Percentiles rank a stretch among this genome's conserved stretches.
Evolutionary conservation across 2,113 vertebrate genomes (phyloP).

Genomic region (Peucedramus taeniatus): DNA sequence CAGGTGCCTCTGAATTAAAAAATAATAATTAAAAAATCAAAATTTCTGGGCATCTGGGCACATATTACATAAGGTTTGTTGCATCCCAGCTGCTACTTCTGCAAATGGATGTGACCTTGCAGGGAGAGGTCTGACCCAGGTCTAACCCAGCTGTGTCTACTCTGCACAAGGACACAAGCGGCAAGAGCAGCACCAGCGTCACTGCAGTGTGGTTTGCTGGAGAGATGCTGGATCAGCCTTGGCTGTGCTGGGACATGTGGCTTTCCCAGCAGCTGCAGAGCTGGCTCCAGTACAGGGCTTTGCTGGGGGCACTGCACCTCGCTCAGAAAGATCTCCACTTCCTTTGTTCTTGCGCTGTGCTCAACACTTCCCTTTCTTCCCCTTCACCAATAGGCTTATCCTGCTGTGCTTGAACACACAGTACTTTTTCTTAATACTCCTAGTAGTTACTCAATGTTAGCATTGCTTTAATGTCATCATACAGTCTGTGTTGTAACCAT

Average conservation of each 20-base stretch:
- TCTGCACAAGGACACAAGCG: rapidly evolving
- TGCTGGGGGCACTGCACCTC: neutral
- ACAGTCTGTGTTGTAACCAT: neutral
- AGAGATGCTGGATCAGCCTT: neutral
- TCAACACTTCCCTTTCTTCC: neutral
- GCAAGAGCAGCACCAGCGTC: neutral
- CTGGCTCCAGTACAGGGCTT: neutral
- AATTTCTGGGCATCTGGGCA: neutral
- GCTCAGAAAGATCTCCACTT: neutral
- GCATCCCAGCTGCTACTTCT: neutral
- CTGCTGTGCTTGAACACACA: neutral
- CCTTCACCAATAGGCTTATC: rapidly evolving
- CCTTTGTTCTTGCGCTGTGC: neutral
- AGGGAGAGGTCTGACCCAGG: neutral
- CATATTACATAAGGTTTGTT: neutral
- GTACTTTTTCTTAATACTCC: neutral
- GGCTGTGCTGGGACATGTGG: neutral
- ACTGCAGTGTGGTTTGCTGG: neutral
- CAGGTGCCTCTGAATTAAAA: neutral
- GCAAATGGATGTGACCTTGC: neutral
- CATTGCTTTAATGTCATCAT: neutral
- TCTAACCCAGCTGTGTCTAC: neutral
- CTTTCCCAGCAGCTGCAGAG: neutral
- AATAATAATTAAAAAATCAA: neutral
- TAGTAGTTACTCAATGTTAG: neutral